Evolutionary conservation across 2,888 invertebrate genomes (phyloP).

Genomic region (Acanthacorydalis orientalis): DNA sequence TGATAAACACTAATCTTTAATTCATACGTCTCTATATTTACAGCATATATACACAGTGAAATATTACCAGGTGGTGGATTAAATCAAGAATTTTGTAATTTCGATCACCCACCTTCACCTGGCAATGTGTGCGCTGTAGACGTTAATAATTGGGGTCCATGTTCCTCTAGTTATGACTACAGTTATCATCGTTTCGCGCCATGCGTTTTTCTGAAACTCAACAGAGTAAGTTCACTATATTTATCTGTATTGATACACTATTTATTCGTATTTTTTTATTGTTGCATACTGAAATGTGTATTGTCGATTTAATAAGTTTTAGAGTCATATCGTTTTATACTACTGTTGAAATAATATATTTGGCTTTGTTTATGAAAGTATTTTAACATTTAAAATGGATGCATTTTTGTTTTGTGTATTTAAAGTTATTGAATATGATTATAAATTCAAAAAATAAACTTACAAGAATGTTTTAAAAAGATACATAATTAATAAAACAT

Average conservation of each 20-base stretch:
- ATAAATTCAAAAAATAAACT: too few relatives aligned
- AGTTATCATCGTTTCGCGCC: conserved; percentile 61
- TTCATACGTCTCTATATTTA: conserved; percentile 8
- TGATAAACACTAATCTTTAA: not conserved
- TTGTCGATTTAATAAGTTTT: too few relatives aligned
- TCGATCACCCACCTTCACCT: conserved; percentile 24
- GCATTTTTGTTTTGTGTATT: too few relatives aligned
- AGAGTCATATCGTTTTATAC: too few relatives aligned
- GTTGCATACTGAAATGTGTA: too few relatives aligned
- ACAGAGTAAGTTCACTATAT: conserved; percentile 40
- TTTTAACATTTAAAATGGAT: too few relatives aligned
- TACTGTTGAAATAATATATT: too few relatives aligned
- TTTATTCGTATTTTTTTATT: not conserved
- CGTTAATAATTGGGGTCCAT: conserved; percentile 29
- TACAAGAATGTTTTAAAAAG: too few relatives aligned
- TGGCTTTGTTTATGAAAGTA: too few relatives aligned
- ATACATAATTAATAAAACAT: too few relatives aligned
- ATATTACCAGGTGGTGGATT: conserved; percentile 25
- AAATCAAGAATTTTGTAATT: conserved; percentile 36
- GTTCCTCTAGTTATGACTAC: conserved; percentile 33
- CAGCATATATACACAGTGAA: conserved; percentile 26
- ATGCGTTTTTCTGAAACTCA: conserved; percentile 72
- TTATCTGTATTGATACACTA: not conserved
- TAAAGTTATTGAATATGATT: too few relatives aligned
- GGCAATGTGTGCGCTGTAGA: conserved; percentile 38